These are phyloP conservation scores for Lasioglossum villosulum DNA, from an alignment of 2,888 invertebrate species.

Conservation along the genomic window DNA sequence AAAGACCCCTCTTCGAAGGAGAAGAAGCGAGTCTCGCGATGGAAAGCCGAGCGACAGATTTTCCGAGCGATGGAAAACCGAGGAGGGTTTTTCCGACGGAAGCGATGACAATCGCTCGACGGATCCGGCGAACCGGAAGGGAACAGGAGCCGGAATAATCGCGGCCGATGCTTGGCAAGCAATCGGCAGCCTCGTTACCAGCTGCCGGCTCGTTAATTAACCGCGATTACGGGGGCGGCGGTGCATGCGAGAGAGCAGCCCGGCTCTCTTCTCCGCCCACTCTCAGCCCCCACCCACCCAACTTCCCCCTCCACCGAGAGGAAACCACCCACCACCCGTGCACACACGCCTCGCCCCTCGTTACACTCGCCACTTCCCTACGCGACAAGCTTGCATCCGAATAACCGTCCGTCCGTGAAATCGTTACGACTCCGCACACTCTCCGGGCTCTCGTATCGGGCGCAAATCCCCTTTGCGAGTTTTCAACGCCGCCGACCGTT, in stretches of 20 bases:
- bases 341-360: constrained; percentile 17
- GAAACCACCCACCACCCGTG: not conserved
- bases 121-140: constrained; percentile 74
- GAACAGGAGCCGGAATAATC: constrained; percentile 76
- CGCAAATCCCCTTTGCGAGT: constrained; percentile 28
- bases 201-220: constrained; percentile 79
- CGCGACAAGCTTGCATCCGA: constrained; percentile 56
- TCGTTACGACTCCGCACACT: constrained; percentile 64
- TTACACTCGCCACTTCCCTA: constrained; percentile 35
- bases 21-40: not conserved
- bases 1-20: not conserved
- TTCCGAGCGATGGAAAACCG: constrained; percentile 17
- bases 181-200: constrained; percentile 81
- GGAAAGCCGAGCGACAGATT: not conserved
- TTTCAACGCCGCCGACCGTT: constrained; percentile 15
- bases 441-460: constrained; percentile 32
- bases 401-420: constrained; percentile 63
- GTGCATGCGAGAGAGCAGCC: constrained; percentile 76
- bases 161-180: constrained; percentile 75
- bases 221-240: constrained; percentile 79
- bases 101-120: constrained; percentile 71
- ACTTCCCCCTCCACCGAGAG: not conserved
- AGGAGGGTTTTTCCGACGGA: constrained; percentile 27
- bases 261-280: constrained; percentile 33
- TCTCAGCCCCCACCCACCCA: not conserved